Percentiles rank a stretch among this genome's conserved stretches.
Conservation (phyloP, 1,140 invertebrate genomes). For the Euura lappo region DNA sequence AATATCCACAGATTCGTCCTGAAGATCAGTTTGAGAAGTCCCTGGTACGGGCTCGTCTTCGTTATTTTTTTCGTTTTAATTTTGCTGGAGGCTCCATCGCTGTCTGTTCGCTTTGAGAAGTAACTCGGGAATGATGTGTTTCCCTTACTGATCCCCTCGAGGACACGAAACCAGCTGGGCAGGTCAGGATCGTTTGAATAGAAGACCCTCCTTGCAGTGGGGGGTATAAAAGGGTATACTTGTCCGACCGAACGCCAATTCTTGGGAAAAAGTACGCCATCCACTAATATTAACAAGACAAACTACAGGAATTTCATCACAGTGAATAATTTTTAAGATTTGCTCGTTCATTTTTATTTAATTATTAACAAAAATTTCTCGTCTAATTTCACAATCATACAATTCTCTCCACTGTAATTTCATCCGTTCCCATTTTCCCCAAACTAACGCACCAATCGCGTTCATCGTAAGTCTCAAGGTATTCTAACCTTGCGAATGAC, state of each 20-base stretch:
- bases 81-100: background rate
- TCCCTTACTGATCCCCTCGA: background rate
- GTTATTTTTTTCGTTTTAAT: background rate
- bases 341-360: background rate
- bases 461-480: no score
- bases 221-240: background rate
- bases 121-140: slow-evolving; percentile 3
- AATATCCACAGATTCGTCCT: background rate
- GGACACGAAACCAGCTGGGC: background rate
- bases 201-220: background rate
- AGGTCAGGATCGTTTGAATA: background rate
- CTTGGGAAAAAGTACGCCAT: background rate
- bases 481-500: no score
- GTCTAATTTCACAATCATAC: no score
- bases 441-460: no score
- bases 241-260: background rate
- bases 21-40: background rate
- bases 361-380: no score
- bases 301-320: background rate
- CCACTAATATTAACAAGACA: slow-evolving; percentile 1
- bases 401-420: no score
- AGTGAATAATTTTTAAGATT: background rate
- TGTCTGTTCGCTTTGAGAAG: background rate
- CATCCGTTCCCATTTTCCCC: no score
- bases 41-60: background rate